Base-by-base conservation (phyloP, 2,888 invertebrate species). In the Eupithecia subfuscata region DNA sequence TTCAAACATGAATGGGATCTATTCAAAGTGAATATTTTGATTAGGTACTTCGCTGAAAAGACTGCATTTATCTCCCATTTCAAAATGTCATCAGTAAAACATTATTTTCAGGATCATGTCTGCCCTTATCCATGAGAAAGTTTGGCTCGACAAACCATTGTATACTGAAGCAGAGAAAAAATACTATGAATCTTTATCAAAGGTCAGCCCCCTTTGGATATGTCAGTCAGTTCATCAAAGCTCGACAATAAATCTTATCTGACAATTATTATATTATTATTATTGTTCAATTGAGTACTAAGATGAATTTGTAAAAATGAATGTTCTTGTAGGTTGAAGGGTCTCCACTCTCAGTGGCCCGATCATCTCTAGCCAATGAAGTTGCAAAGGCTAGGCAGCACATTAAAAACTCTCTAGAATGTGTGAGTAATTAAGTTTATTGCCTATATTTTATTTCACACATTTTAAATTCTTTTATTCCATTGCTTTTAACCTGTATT, bases 331-430 rank as follows among this genome's bases (percentile, higher is more conserved):
- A 92, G 91, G 90, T 89, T 75, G 87, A 88, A 87, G 88, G 85
- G 79, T 84, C 88, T 81, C 88, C 91, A 85, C 88, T 90, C 82
- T 83, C 88, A 82, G 84, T 90, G 86, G 87, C 90, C 86, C 92
- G 95, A 90, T 96, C 96, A 87, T 96, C 97, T 86, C 96, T 98
- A 94, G 97, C 97, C 88, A 96, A 96, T 91, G 97, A 98, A 96
- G 97, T 98, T 89, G 97, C 97, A 89, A 98, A 97, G 95, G 97
- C 97, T 91, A 96, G 97, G 89, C 97, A 97, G 94, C 97, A 97
- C 93, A 97, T 98, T 95, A 97, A 96, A 95, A 96, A 96, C 87
- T 96, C 96, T 86, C 95, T 96, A 90, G 96, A 96, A 93, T 96
- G 96, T 95, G 97, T 97, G 95, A 96, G 96, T 96, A 91, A 84